Conservation (phyloP, 2,797 vertebrate genomes). For the Gymnoscopelus microlampas region DNA sequence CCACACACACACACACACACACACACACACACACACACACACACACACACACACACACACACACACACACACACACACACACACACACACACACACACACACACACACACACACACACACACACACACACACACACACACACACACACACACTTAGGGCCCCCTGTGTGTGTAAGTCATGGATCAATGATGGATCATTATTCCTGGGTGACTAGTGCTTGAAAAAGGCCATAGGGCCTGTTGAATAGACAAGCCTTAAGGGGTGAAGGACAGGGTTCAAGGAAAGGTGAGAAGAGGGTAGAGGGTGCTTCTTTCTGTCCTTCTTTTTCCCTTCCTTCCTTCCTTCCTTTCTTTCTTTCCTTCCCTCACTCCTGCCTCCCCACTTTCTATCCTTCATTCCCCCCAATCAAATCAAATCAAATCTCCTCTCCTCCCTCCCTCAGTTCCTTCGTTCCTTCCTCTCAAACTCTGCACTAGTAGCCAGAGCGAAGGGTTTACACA, state of each 20-base stretch:
- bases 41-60: constrained; percentile 19
- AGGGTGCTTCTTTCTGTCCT: constrained; percentile 9
- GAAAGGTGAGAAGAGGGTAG: constrained; percentile 51
- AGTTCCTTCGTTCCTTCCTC: background rate
- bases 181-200: constrained; percentile 65
- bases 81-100: constrained; percentile 16
- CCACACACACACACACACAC: constrained; percentile 18
- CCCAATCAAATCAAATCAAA: too few relatives aligned
- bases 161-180: constrained; percentile 25
- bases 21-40: constrained; percentile 22
- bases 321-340: constrained; percentile 7
- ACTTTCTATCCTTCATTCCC: background rate
- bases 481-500: too few relatives aligned
- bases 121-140: background rate
- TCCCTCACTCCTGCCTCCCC: background rate
- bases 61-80: constrained; percentile 17
- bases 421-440: background rate
- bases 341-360: constrained; percentile 10
- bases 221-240: constrained; percentile 47
- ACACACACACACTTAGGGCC: background rate
- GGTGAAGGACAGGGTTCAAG: constrained; percentile 61
- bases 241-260: constrained; percentile 41
- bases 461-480: background rate
- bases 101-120: constrained; percentile 16
- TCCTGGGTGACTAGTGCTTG: constrained; percentile 41